A percentile compares a stretch with the other conserved stretches of the same genome.
phyloP scores from a whole-genome alignment of 2,888 invertebrate species.

The Apodemia mormo region DNA sequence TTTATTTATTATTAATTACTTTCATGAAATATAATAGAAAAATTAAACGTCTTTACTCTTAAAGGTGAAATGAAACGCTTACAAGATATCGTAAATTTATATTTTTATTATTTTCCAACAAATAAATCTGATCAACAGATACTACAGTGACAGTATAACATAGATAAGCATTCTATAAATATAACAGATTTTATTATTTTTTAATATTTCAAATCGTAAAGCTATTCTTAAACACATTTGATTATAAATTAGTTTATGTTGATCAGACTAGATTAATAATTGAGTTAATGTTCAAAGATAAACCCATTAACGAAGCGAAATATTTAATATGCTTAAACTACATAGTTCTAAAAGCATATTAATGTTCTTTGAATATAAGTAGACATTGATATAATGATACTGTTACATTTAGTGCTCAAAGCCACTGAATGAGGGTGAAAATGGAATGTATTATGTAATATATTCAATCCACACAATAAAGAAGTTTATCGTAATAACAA shows the following conservation, averaged over 20 bases:
- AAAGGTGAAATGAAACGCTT: no score
- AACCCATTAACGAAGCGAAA: neutral
- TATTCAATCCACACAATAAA: constrained; percentile 28
- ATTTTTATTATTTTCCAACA: constrained; percentile 38
- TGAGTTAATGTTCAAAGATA: neutral
- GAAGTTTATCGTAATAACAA: neutral
- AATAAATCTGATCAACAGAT: constrained; percentile 34
- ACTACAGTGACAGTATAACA: constrained; percentile 21
- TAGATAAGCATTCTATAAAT: neutral
- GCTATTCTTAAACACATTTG: neutral
- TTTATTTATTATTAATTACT: no score
- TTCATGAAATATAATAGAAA: no score
- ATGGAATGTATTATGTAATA: constrained; percentile 56
- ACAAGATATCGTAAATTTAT: constrained; percentile 29
- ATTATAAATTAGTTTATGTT: neutral
- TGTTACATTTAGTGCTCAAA: constrained; percentile 21
- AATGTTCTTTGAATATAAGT: constrained; percentile 23
- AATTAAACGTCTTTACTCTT: no score
- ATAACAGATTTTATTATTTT: neutral
- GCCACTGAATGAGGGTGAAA: constrained; percentile 44
- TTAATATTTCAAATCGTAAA: neutral
- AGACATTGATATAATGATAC: constrained; percentile 7
- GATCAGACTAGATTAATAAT: constrained; percentile 11
- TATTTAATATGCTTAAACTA: constrained; percentile 23
- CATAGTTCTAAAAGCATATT: constrained; percentile 30